Percentiles rank a stretch among this genome's conserved stretches.
phyloP scores from a whole-genome alignment of 1,140 invertebrate species.

The Catajapyx aquilonaris region DNA sequence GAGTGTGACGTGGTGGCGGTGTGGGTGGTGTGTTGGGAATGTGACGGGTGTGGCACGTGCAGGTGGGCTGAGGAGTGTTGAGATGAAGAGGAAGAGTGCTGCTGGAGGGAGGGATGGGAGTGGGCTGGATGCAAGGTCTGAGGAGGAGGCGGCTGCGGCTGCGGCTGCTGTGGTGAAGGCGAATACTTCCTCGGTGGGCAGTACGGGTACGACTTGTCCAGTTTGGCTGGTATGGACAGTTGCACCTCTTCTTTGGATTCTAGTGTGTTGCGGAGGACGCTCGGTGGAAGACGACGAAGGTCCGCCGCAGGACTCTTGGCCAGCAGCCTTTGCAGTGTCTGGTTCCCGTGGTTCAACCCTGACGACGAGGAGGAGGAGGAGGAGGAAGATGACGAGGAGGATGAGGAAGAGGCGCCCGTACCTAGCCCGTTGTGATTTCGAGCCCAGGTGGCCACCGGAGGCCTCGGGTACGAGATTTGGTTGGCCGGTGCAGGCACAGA shows the following conservation, averaged over 20 bases:
- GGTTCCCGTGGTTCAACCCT: neutral
- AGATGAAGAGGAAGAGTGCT: no score
- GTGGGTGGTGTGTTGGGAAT: no score
- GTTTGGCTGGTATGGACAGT: neutral
- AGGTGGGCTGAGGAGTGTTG: no score
- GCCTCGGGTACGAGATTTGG: no score
- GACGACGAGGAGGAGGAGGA: neutral
- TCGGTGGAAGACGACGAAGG: conserved; percentile 41
- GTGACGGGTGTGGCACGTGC: no score
- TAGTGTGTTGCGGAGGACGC: conserved; percentile 39
- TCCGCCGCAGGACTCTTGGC: conserved; percentile 27
- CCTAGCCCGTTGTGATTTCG: no score
- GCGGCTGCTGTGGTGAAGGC: conserved; percentile 12
- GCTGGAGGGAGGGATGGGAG: no score
- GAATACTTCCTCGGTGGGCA: no score
- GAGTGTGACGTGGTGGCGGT: no score
- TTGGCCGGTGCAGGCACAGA: no score
- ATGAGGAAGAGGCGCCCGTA: neutral
- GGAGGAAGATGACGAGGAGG: neutral
- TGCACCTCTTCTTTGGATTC: conserved; percentile 32
- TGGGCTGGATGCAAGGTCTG: conserved; percentile 11
- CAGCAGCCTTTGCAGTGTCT: neutral
- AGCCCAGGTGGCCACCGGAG: no score
- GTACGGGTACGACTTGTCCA: conserved; percentile 4
- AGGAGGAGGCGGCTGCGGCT: conserved; percentile 11